These are phyloP conservation scores for Mesembrinibis cayennensis DNA, from an alignment of 2,113 vertebrate genomes.

Conservation along the genomic window DNA sequence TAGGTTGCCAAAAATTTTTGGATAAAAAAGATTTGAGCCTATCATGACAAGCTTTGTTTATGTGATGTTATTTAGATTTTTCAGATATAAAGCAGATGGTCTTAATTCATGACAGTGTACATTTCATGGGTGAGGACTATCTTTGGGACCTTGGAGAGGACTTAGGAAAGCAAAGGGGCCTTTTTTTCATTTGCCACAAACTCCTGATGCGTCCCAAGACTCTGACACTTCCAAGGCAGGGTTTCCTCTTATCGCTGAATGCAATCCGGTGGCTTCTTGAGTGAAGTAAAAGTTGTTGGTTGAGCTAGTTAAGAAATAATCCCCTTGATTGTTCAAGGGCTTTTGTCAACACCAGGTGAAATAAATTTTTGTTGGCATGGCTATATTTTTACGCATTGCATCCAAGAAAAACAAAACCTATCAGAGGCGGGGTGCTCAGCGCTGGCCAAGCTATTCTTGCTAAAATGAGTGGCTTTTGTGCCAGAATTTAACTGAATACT, in stretches of 20 bases:
- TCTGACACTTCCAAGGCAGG: neutral
- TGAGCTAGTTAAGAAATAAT: slow-evolving; percentile 31
- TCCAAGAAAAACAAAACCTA: neutral
- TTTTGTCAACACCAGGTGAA: slow-evolving; percentile 23
- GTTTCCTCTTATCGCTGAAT: neutral
- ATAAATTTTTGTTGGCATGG: neutral
- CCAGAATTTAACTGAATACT: neutral
- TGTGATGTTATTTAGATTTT: neutral
- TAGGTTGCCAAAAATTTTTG: neutral
- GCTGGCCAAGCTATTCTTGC: neutral
- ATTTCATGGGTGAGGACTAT: neutral
- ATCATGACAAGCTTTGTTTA: neutral
- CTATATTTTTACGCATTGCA: neutral
- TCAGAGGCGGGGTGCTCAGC: neutral
- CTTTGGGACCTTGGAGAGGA: neutral
- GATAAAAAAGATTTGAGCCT: neutral
- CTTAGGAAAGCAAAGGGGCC: neutral
- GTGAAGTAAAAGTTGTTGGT: neutral
- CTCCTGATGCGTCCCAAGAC: neutral
- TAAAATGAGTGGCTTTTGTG: slow-evolving; percentile 15
- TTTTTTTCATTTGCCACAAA: neutral
- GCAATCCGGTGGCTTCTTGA: neutral
- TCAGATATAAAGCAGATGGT: slow-evolving; percentile 6
- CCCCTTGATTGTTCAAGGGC: neutral
- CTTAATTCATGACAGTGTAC: neutral